Evolutionary conservation across 2,888 invertebrate species (phyloP).

Genomic region (Phortica magna): DNA sequence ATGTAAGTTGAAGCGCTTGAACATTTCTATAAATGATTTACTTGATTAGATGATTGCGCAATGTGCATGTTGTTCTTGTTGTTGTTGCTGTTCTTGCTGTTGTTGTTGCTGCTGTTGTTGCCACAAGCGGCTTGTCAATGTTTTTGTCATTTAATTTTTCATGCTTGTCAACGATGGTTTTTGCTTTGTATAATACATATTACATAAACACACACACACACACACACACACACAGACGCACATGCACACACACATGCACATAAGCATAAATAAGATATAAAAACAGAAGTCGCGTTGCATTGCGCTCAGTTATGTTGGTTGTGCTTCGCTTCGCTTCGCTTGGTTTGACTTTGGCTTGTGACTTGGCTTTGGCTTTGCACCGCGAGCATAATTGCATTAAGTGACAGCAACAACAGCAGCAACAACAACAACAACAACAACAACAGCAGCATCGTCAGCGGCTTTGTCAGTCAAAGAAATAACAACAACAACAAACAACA

Average conservation of each 20-base stretch:
- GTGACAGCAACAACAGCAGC: not conserved
- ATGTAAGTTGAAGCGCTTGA: too few relatives aligned
- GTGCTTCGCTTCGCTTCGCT: not conserved
- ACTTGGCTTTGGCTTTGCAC: not conserved
- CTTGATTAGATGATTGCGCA: too few relatives aligned
- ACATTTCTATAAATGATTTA: too few relatives aligned
- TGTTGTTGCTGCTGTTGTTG: too few relatives aligned
- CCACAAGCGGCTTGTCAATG: not conserved
- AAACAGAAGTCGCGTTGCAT: not conserved
- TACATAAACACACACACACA: not conserved
- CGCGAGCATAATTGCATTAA: conserved; percentile 18
- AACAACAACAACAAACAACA: not conserved
- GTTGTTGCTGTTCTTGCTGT: too few relatives aligned
- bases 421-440: not conserved
- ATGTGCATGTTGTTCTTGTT: too few relatives aligned
- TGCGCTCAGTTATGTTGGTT: not conserved
- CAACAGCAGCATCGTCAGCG: not conserved
- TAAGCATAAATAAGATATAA: not conserved
- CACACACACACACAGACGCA: not conserved
- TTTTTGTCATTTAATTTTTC: conserved; percentile 28
- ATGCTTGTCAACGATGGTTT: conserved; percentile 11
- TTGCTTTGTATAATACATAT: not conserved
- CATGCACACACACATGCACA: not conserved
- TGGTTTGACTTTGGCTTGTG: not conserved
- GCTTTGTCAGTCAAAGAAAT: not conserved